These are phyloP conservation scores for Lates calcarifer DNA, from an alignment of 2,113 vertebrate species.

Conservation along the genomic window DNA sequence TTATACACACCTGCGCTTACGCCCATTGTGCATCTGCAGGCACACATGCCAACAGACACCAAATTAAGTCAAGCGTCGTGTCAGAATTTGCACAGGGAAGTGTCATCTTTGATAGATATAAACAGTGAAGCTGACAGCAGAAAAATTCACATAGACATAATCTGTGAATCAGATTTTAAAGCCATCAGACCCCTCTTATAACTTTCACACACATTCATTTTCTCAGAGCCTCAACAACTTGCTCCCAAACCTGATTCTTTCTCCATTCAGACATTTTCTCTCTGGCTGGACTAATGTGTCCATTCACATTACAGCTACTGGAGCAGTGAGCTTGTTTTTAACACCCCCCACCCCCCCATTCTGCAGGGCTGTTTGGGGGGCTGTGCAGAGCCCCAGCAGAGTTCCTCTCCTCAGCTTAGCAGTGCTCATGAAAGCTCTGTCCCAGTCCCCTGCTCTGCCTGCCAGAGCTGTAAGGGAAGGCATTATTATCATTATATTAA, in stretches of 20 bases:
- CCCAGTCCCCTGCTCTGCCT: constrained; percentile 66
- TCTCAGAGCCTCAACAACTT: neutral
- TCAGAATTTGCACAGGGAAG: neutral
- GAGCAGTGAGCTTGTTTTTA: constrained; percentile 36
- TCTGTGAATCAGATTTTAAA: constrained; percentile 7
- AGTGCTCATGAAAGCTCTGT: constrained; percentile 51
- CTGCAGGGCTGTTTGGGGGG: constrained; percentile 41
- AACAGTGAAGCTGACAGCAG: constrained; percentile 2
- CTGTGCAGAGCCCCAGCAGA: constrained; percentile 61
- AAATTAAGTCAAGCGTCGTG: neutral
- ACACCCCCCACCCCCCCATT: too few relatives aligned
- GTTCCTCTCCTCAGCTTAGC: constrained; percentile 50
- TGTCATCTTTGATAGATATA: constrained; percentile 22
- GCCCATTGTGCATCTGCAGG: constrained; percentile 7
- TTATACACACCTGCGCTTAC: constrained; percentile 9
- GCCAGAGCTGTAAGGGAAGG: constrained; percentile 80
- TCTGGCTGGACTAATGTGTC: constrained; percentile 37
- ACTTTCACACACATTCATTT: neutral
- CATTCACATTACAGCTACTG: constrained; percentile 36
- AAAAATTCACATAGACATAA: constrained; percentile 15
- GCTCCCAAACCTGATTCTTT: constrained; percentile 2
- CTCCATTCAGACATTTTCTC: constrained; percentile 31
- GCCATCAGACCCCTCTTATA: neutral
- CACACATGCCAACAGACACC: constrained; percentile 14
- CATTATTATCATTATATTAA: constrained; percentile 91